Evolutionary conservation across 1,140 invertebrate species (phyloP), one percentile per base, ranked within the genome.

Genomic region (Fopius arisanus): DNA sequence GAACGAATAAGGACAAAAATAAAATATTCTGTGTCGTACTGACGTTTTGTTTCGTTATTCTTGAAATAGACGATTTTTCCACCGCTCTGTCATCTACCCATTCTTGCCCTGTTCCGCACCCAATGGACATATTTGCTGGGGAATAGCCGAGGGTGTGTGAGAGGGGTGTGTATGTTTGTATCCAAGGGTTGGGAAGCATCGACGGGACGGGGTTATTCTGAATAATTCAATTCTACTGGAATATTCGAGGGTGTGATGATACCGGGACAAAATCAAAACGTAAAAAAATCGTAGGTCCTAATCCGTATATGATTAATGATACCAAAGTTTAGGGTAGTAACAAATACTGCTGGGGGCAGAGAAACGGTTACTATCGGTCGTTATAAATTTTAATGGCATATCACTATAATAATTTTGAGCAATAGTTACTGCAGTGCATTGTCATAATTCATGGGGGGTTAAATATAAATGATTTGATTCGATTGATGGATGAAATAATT

Each of bases 121-220:
- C 62, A 31, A 65, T 33, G 29, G 28, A 65, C 9, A 65, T 65
- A n/a, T 65, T 65, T 65, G 62, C 28, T 65, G 62, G 28, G 62
- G 1, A 5, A 33, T 65, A 48, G 62, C 29, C 62, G 14, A 14
- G 28, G 62, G 29, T 65, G 29, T 33, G 54, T 59, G 54, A 19
- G 3, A 9, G 23, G 23, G 54, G 23, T 19, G 54, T 23, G 54
- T 23, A 59, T 59, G 6, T 59, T 59, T 59, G 21, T 59, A 29
- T 37, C 28, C 62, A 16, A 33, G 62, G 62, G 62, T 65, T 29
- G 16, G 28, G 62, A 33, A 2, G 29, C 14, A 7, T n/a, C 12
- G 9, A 29, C 16, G 29, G 29, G 28, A 12, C n/a, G 62, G 29
- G 16, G 26, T 28, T 62, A 65, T 33, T 65, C 29, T 65, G 62